Percentiles rank a stretch among this genome's conserved stretches.
Evolutionary conservation across 2,888 invertebrate genomes (phyloP).

Genomic region (Macrophya alboannulata): DNA sequence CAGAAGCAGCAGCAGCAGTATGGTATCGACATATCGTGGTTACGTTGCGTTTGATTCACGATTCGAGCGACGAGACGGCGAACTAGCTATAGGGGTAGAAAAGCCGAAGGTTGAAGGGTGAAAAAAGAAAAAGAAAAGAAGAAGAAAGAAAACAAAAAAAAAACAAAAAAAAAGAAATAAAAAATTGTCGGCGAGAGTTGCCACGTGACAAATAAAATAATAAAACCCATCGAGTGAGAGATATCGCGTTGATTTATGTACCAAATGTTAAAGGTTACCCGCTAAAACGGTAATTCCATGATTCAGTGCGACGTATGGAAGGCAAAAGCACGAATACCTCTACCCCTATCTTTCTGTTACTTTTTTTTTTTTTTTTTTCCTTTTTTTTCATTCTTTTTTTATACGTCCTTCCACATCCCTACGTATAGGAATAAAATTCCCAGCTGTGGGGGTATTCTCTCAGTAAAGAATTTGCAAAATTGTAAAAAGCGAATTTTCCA

Average conservation of each 20-base stretch:
- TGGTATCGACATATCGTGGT: slow-evolving; percentile 16
- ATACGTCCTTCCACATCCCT: neutral
- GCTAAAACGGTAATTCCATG: slow-evolving; percentile 72
- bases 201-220: slow-evolving; percentile 69
- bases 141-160: neutral
- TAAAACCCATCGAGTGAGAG: slow-evolving; percentile 67
- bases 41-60: slow-evolving; percentile 7
- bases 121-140: neutral
- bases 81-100: neutral
- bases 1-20: neutral
- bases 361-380: neutral
- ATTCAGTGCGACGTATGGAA: slow-evolving; percentile 70
- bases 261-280: slow-evolving; percentile 75
- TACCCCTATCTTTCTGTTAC: neutral
- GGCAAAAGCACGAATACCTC: neutral
- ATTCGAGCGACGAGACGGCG: neutral
- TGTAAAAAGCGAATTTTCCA: slow-evolving; percentile 9
- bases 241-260: slow-evolving; percentile 75
- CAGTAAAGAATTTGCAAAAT: neutral
- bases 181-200: slow-evolving; percentile 47
- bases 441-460: neutral
- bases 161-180: neutral
- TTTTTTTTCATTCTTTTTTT: slow-evolving; percentile 12
- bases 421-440: neutral
- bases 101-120: neutral